Percentiles rank a stretch among this genome's conserved stretches.
Evolutionary conservation across 2,888 invertebrate genomes (phyloP).

Genomic region (Agapostemon virescens): DNA sequence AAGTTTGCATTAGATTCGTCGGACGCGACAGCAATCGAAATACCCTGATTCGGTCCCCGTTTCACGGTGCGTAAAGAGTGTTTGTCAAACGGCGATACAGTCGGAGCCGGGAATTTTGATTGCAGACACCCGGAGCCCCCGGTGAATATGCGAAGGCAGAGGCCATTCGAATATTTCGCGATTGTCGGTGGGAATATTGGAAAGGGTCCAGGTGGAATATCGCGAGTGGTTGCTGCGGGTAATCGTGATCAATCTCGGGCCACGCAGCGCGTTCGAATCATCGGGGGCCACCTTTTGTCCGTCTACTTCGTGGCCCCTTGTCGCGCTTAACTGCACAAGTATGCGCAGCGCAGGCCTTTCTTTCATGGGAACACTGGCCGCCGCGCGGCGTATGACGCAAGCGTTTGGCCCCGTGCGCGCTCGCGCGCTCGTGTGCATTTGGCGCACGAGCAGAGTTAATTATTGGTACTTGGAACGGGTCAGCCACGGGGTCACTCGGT

Average conservation of each 20-base stretch:
- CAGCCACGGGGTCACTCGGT: conserved; percentile 73
- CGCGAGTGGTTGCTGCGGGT: background rate
- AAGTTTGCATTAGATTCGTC: too few species aligned
- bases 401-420: conserved; percentile 49
- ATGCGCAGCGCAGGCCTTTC: conserved; percentile 55
- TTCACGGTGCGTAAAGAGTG: too few species aligned
- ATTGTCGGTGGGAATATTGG: background rate
- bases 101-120: too few species aligned
- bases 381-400: conserved; percentile 59
- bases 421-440: conserved; percentile 61
- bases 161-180: background rate
- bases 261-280: conserved; percentile 22
- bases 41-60: too few species aligned
- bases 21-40: too few species aligned
- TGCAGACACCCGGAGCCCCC: too few species aligned
- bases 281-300: conserved; percentile 53
- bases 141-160: too few species aligned
- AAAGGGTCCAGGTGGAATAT: conserved; percentile 9
- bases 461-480: conserved; percentile 78
- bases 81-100: too few species aligned
- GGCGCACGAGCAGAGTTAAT: conserved; percentile 74
- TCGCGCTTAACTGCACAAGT: conserved; percentile 63
- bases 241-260: conserved; percentile 32
- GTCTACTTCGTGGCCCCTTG: conserved; percentile 52
- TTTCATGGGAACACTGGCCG: conserved; percentile 64